Base-by-base conservation (phyloP, 2,797 vertebrate genomes). In the Danio kyathit region DNA sequence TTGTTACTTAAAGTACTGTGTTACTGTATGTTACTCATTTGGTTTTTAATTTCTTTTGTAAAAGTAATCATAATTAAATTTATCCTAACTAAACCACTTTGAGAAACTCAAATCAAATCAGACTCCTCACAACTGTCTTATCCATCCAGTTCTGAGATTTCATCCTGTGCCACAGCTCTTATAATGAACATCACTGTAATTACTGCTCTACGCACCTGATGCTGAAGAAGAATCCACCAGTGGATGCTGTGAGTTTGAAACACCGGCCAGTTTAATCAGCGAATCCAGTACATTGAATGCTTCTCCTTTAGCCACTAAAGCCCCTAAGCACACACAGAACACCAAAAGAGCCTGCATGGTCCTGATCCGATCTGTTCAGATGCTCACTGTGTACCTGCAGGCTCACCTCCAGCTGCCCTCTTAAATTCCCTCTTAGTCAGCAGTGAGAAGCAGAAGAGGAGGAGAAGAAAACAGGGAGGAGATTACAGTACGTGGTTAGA, bases 321-420 rank as follows among this genome's bases (percentile, higher is more conserved):
- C 82, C 83, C 85, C 89, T 59, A 92, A 74, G 79, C 81, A 90
- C 14, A 92, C 38, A 17, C 87, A 83, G 21, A 89, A 4, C 19
- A 92, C 52, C 88, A 87, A 92, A 49, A 57, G 84, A 80, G 60
- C 74, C 29, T 63, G 82, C 83, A 84, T 86, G 81, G 59, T 87
- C 19, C 74, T 82, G 56, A 83, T 79, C 69, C 64, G 12, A 65
- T 17, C 49, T 46, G 59, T 72, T 54, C 70, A 76, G 77, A 69
- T 46, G 65, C 59, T 74, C 64, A 17, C 60, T 10, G 13, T 67
- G 40, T 77, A 83, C 81, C 84, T 85, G 85, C 13, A 60, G 56
- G 60, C 76, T 85, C 67, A 74, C 73, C 69, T 80, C 60, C 5
- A 21, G 57, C 81, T 77, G 66, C 67, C 51, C 79, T 86, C 70